Evolutionary conservation across 2,888 invertebrate genomes (phyloP).

Genomic region (Andricus quercusramuli): DNA sequence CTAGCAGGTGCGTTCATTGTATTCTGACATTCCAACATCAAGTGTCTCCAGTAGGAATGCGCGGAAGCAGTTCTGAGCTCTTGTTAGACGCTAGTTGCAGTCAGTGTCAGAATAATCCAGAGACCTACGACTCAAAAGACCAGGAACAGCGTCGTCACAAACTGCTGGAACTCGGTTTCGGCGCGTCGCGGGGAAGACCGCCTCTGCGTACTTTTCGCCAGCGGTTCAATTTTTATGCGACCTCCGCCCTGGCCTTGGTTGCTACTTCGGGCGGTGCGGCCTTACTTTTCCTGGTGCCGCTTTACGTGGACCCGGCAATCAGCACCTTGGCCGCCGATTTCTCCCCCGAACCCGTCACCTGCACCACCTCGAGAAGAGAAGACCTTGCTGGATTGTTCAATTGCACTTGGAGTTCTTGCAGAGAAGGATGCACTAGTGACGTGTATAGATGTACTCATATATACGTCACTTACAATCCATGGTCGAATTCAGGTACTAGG

Average conservation of each 20-base stretch:
- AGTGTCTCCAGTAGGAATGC: slow-evolving; percentile 78
- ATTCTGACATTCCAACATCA: slow-evolving; percentile 38
- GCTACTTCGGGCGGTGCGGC: slow-evolving; percentile 87
- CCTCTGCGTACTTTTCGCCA: slow-evolving; percentile 83
- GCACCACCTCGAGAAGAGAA: slow-evolving; percentile 86
- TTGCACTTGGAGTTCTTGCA: slow-evolving; percentile 89
- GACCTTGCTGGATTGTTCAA: slow-evolving; percentile 87
- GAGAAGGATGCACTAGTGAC: slow-evolving; percentile 91
- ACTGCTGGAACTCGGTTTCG: slow-evolving; percentile 76
- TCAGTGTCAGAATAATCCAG: slow-evolving; percentile 81
- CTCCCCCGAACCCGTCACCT: slow-evolving; percentile 86
- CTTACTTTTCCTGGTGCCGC: slow-evolving; percentile 86
- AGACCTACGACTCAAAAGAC: slow-evolving; percentile 74
- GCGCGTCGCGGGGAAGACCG: slow-evolving; percentile 77
- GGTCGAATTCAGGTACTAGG: slow-evolving; percentile 66
- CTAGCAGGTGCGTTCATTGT: background rate
- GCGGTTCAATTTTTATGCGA: slow-evolving; percentile 86
- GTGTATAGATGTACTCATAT: slow-evolving; percentile 86
- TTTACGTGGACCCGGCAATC: slow-evolving; percentile 86
- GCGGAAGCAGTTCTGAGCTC: slow-evolving; percentile 89
- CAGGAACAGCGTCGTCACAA: slow-evolving; percentile 76
- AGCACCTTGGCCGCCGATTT: slow-evolving; percentile 87
- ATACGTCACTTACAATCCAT: slow-evolving; percentile 82
- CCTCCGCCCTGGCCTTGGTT: slow-evolving; percentile 85
- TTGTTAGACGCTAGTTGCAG: slow-evolving; percentile 87